Evolutionary conservation across 2,797 vertebrate species (phyloP), one percentile per base, ranked within the genome.

Genomic region (Loris lydekkerianus): DNA sequence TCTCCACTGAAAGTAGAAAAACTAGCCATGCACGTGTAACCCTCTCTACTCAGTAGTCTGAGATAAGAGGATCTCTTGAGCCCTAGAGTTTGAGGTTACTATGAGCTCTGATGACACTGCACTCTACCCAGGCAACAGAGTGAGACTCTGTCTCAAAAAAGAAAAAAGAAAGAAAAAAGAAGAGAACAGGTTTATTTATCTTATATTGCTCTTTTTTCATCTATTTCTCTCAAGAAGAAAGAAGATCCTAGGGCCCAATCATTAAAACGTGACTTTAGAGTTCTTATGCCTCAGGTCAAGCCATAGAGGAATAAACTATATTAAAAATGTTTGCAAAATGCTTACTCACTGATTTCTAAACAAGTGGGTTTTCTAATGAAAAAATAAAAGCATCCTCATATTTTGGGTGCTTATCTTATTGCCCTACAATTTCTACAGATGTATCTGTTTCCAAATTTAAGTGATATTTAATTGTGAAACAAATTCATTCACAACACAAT

Each of bases 191-290:
- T 85, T 87, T 94, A 73, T 93, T 89, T 77, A 31, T 65, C 43
- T 85, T 86, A 17, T 53, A 84, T 73, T 93, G 61, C 37, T 96
- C 69, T 23, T 94, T 89, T 89, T 94, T 60, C 56, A 92, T 93
- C 40, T 87, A 43, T 67, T 82, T 25, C 37, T 87, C 40, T 90
- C 27, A 69, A 76, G 31, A 89, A 63, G 18, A 86, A 89, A 56
- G 15, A 61, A 83, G 31, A 70, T 27, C 11, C 46, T 77, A 53
- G 14, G 37, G 20, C 31, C 18, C 46, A 76, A 56, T 67, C n/a
- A 89, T 94, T 93, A 93, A 95, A 83, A 82, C 11, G 65, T 91
- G 70, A 56, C 49, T 29, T 23, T 78, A 34, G 58, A 40, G 4
- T 90, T 86, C 86, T 86, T 34, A 31, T 69, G 25, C 20, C 11